Base-by-base conservation (phyloP, 2,113 vertebrate genomes). In the Eulemur rufifrons region DNA sequence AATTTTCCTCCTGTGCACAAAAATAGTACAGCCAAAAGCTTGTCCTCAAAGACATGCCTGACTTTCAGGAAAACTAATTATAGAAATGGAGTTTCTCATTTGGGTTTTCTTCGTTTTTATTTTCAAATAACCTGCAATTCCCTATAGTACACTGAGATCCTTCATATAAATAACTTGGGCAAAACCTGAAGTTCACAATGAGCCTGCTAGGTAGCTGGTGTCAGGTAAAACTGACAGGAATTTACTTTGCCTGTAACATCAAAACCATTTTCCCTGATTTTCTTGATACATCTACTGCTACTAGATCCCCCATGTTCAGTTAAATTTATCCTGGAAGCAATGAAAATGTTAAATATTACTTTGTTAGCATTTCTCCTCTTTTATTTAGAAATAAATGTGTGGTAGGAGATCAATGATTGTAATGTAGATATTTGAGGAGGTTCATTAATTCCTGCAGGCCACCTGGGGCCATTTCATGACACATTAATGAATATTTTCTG, bases 1-100 rank as follows among this genome's bases (percentile, higher is more conserved):
- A 91, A 95, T 95, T 97, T 97, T 93, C 61, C 59, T 96, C 96
- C 82, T 91, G 91, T 94, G 91, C 96, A 97, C 93, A 92, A 96
- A 89, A 95, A 86, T 97, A 95, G 97, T 92, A 88, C 89, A 88
- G 95, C 89, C 86, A 69, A 82, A 52, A 90, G 77, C 56, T 94
- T 93, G 91, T 97, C 92, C 90, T 96, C 64, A 78, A 73, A 97
- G 93, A 91, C 81, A 86, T 0, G 0, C 63, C 81, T 94, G 95
- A 91, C 96, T 78, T 95, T 93, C 87, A 90, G 64, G 91, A 97
- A 98, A 95, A 66, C 9, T 81, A 2, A 95, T 97, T 59, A 91
- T 56, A 81, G 93, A 95, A 66, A 54, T 89, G 89, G 93, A 97
- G 45, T 0, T 0, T 87, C 76, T 95, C 95, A 76, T 86, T 92